These are phyloP conservation scores for Delphinapterus leucas DNA, from an alignment of 2,113 vertebrate genomes.

Conservation along the genomic window DNA sequence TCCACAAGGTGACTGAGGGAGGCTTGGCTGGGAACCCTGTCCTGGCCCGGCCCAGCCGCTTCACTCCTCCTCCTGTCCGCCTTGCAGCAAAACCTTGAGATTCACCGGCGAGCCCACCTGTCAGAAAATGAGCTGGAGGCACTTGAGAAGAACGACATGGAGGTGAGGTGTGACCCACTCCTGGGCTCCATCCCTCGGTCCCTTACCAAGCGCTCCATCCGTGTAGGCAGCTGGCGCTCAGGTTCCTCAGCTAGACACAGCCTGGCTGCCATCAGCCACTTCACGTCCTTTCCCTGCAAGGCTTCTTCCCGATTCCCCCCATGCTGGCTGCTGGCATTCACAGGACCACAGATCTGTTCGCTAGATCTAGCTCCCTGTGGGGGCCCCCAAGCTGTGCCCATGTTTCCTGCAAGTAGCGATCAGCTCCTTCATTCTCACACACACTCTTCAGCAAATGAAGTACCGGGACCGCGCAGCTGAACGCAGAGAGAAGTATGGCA, in stretches of 20 bases:
- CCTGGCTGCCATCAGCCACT: background rate
- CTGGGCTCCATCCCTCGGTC: background rate
- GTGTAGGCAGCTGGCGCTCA: background rate
- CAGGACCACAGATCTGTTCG: background rate
- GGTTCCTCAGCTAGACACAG: background rate
- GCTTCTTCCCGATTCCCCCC: background rate
- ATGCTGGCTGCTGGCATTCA: background rate
- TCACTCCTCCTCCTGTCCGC: background rate
- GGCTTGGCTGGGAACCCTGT: too few species aligned
- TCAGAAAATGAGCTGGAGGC: constrained; percentile 80
- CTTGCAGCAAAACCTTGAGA: constrained; percentile 91
- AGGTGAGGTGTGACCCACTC: constrained; percentile 77
- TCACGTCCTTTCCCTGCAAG: background rate
- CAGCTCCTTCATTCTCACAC: background rate
- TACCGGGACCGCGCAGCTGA: constrained; percentile 83
- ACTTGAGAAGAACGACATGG: constrained; percentile 83
- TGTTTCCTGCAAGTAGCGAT: background rate
- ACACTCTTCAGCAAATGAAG: constrained; percentile 74
- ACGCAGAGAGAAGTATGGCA: constrained; percentile 80
- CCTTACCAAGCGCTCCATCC: background rate
- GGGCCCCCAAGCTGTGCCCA: background rate
- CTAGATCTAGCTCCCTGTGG: background rate
- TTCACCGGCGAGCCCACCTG: constrained; percentile 84
- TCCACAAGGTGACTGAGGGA: constrained; percentile 87
- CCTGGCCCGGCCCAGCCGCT: background rate